Evolutionary conservation across 2,888 invertebrate genomes (phyloP).

Genomic region (Tetragnatha montana): DNA sequence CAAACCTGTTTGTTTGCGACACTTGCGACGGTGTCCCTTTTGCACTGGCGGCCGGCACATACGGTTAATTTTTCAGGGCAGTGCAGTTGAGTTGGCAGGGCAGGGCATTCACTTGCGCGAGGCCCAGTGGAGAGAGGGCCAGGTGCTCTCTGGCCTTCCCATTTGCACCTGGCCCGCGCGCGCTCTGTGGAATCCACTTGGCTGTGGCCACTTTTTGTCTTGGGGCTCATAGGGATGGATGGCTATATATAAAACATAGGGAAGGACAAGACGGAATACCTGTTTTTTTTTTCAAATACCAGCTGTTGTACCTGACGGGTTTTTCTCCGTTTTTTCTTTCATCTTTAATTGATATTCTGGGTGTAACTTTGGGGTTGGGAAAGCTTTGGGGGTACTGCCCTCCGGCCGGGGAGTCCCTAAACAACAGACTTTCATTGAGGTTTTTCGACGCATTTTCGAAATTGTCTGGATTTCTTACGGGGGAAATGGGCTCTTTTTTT

Average conservation of each 20-base stretch:
- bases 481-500: no score
- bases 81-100: slow-evolving; percentile 17
- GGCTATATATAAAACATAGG: slow-evolving; percentile 25
- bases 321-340: background rate
- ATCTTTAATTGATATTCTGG: slow-evolving; percentile 32
- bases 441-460: no score
- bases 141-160: slow-evolving; percentile 62
- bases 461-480: no score
- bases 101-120: slow-evolving; percentile 69
- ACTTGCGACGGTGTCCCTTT: slow-evolving; percentile 1
- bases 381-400: no score
- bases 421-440: no score
- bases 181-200: slow-evolving; percentile 58
- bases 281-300: slow-evolving; percentile 66
- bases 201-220: slow-evolving; percentile 49
- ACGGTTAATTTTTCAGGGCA: slow-evolving; percentile 42
- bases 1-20: background rate
- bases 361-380: no score
- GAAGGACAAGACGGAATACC: slow-evolving; percentile 28
- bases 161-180: slow-evolving; percentile 61
- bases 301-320: slow-evolving; percentile 31
- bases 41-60: slow-evolving; percentile 27
- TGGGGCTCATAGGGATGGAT: slow-evolving; percentile 9
- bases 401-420: no score
- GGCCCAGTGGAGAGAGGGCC: slow-evolving; percentile 53